A percentile compares a stretch with the other conserved stretches of the same genome.
Conservation (phyloP, 2,888 invertebrate genomes). For the Drosophila testacea region DNA sequence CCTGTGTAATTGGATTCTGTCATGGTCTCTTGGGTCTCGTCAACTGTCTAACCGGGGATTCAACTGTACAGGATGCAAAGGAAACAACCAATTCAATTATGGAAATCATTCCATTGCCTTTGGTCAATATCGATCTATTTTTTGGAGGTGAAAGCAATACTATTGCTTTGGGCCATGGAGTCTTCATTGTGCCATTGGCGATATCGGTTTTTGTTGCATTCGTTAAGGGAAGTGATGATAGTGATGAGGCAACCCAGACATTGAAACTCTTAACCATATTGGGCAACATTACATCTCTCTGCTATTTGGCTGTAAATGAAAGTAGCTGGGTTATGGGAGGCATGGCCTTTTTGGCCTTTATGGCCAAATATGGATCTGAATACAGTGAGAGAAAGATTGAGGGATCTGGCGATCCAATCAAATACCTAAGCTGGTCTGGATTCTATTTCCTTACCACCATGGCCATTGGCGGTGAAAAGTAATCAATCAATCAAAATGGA, state of each 20-base stretch:
- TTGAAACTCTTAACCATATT: conserved; percentile 69
- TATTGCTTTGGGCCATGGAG: conserved; percentile 75
- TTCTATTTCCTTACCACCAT: conserved; percentile 53
- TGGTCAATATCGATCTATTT: conserved; percentile 75
- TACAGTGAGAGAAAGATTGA: conserved; percentile 35
- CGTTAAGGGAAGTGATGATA: conserved; percentile 34
- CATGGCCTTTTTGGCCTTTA: conserved; percentile 71
- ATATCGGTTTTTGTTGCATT: conserved; percentile 47
- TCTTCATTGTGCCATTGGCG: conserved; percentile 76
- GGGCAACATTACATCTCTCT: conserved; percentile 76
- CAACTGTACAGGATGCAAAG: conserved; percentile 11
- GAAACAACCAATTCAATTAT: conserved; percentile 50
- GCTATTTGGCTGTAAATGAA: conserved; percentile 75
- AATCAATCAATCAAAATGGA: neutral
- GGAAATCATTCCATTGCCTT: conserved; percentile 72
- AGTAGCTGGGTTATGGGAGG: conserved; percentile 57
- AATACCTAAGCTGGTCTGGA: conserved; percentile 56
- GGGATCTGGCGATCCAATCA: conserved; percentile 29
- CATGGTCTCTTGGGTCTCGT: conserved; percentile 72
- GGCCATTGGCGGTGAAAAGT: conserved; percentile 46
- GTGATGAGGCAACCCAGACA: conserved; percentile 31
- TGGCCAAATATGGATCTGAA: conserved; percentile 66
- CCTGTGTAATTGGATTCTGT: conserved; percentile 72
- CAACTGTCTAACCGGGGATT: conserved; percentile 23
- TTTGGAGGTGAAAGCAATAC: conserved; percentile 56